Evolutionary conservation across 2,113 vertebrate genomes (phyloP).

Genomic region (Pangasianodon gigas): DNA sequence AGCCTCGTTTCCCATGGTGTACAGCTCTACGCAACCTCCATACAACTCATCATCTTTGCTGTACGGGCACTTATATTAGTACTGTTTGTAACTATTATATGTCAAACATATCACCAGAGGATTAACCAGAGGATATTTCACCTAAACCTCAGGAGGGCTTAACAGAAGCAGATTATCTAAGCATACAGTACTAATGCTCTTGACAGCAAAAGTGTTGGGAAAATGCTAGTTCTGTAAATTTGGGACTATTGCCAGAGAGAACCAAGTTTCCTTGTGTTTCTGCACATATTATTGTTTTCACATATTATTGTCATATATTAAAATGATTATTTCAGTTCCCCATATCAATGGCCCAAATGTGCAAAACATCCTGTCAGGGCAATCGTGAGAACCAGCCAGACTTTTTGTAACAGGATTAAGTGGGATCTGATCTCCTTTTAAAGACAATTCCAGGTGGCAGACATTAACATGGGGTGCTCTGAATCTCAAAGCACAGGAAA

Average conservation of each 20-base stretch:
- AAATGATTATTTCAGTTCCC: background rate
- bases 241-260: background rate
- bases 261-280: background rate
- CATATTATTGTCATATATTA: background rate
- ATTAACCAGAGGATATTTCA: background rate
- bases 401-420: slow-evolving; percentile 56
- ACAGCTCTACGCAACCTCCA: background rate
- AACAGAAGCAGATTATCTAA: background rate
- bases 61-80: background rate
- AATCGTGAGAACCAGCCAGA: slow-evolving; percentile 51
- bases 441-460: slow-evolving; percentile 71
- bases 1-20: background rate
- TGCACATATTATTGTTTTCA: background rate
- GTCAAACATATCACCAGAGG: background rate
- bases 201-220: background rate
- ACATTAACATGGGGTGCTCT: slow-evolving; percentile 61
- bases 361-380: slow-evolving; percentile 63
- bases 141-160: background rate
- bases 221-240: background rate
- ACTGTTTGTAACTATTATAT: background rate
- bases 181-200: background rate
- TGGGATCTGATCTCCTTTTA: slow-evolving; percentile 59
- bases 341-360: background rate
- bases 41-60: background rate
- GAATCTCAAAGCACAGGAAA: slow-evolving; percentile 56